These are phyloP conservation scores for Salpingus planirostris DNA, from an alignment of 2,888 invertebrate genomes.

Conservation along the genomic window DNA sequence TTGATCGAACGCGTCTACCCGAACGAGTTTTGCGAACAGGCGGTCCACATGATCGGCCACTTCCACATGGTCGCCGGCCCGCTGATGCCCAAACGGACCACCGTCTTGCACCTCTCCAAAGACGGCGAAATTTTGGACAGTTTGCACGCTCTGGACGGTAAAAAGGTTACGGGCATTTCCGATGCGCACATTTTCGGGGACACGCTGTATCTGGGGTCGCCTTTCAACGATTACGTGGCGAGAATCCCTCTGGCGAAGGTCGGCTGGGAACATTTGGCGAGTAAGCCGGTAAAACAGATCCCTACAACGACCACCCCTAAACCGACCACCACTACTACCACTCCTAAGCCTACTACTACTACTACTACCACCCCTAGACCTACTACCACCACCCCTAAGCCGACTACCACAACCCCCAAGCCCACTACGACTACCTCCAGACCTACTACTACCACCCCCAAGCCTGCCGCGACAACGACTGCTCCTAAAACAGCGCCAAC, in stretches of 20 bases:
- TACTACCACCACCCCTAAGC: conserved; percentile 11
- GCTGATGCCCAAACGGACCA: conserved; percentile 42
- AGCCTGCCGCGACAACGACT: neutral
- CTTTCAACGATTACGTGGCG: conserved; percentile 56
- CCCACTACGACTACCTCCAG: neutral
- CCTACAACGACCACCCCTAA: conserved; percentile 8
- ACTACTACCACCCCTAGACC: conserved; percentile 19
- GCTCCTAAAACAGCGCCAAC: neutral
- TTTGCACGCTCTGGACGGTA: conserved; percentile 52
- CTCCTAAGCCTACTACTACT: conserved; percentile 18
- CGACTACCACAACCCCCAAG: conserved; percentile 18
- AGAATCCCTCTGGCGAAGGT: conserved; percentile 51
- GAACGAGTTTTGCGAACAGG: conserved; percentile 52
- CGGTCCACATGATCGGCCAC: conserved; percentile 57
- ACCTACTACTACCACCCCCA: neutral
- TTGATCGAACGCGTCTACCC: conserved; percentile 56
- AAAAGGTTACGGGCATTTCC: conserved; percentile 47
- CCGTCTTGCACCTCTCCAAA: conserved; percentile 59
- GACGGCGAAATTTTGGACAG: conserved; percentile 63
- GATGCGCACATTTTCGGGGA: conserved; percentile 60
- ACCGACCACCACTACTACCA: conserved; percentile 13
- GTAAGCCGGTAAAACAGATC: too few species aligned
- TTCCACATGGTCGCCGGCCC: conserved; percentile 41
- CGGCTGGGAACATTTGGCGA: conserved; percentile 35
- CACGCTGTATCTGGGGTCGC: conserved; percentile 59